These are phyloP conservation scores for Diorhabda carinulata DNA, from an alignment of 1,140 invertebrate species.

Conservation along the genomic window DNA sequence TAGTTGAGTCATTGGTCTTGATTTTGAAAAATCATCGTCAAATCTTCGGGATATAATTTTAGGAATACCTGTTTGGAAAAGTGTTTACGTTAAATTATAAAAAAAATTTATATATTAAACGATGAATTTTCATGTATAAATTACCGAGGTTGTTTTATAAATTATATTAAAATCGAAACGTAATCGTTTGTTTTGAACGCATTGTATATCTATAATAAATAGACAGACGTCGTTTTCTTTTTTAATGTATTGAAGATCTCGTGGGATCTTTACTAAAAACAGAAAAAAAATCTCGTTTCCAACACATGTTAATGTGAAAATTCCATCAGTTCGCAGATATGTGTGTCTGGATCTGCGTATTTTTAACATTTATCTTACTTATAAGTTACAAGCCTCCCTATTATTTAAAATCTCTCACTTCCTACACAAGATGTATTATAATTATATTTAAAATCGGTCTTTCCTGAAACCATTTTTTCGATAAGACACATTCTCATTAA, in stretches of 20 bases:
- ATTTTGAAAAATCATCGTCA: conserved; percentile 22
- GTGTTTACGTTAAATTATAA: conserved; percentile 8
- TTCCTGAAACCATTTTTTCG: not conserved
- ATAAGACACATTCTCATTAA: no score
- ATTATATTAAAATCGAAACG: no score
- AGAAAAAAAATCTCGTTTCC: not conserved
- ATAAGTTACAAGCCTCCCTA: not conserved
- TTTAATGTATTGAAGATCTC: not conserved
- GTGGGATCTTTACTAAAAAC: not conserved
- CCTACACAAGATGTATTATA: not conserved
- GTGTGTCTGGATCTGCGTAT: not conserved
- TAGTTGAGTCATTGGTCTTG: conserved; percentile 20
- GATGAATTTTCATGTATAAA: no score
- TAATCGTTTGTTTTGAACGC: no score
- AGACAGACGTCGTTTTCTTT: no score
- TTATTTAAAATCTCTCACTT: conserved; percentile 1
- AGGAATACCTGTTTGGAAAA: conserved; percentile 17
- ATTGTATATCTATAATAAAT: no score
- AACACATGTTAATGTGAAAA: not conserved
- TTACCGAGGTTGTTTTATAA: no score
- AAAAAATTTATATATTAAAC: not conserved
- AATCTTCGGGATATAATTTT: conserved; percentile 13
- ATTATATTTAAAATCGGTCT: not conserved
- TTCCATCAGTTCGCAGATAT: not conserved
- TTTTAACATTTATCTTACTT: not conserved